Percentiles rank a stretch among this genome's conserved stretches.
These are phyloP conservation scores for Aricia agestis DNA, from an alignment of 1,140 invertebrate species.

Conservation along the genomic window DNA sequence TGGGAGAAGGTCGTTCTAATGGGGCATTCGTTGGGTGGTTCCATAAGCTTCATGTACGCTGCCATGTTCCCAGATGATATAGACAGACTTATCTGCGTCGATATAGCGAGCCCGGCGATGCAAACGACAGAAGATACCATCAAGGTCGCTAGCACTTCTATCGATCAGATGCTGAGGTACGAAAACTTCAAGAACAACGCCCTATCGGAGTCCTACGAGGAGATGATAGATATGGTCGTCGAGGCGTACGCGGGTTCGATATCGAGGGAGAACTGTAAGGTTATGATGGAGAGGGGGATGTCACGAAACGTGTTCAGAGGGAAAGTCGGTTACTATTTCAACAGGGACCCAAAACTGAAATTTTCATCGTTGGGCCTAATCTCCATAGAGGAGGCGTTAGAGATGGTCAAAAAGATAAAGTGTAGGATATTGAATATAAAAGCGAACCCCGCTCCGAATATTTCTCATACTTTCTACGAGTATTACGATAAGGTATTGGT, in stretches of 20 bases:
- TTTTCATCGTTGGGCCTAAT: neutral
- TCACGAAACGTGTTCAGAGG: neutral
- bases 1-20: conserved; percentile 10
- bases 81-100: conserved; percentile 18
- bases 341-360: conserved; percentile 12
- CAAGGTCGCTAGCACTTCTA: neutral
- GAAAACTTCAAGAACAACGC: neutral
- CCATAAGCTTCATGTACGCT: conserved; percentile 10
- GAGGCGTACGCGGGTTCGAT: neutral
- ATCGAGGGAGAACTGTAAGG: conserved; percentile 11
- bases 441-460: neutral
- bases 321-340: conserved; percentile 15
- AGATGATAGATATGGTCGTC: neutral
- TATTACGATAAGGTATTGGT: neutral
- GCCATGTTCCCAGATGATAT: conserved; percentile 15
- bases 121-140: neutral
- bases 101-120: conserved; percentile 4
- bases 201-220: neutral
- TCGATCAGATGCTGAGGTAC: conserved; percentile 13
- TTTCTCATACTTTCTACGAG: neutral
- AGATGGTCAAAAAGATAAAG: neutral
- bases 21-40: conserved; percentile 15
- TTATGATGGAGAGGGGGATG: conserved; percentile 14
- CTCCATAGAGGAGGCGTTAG: conserved; percentile 1
- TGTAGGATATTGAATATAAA: conserved; percentile 19